These are phyloP conservation scores for Campopleginae sp. DNA, from an alignment of 2,888 invertebrate species.

Conservation along the genomic window DNA sequence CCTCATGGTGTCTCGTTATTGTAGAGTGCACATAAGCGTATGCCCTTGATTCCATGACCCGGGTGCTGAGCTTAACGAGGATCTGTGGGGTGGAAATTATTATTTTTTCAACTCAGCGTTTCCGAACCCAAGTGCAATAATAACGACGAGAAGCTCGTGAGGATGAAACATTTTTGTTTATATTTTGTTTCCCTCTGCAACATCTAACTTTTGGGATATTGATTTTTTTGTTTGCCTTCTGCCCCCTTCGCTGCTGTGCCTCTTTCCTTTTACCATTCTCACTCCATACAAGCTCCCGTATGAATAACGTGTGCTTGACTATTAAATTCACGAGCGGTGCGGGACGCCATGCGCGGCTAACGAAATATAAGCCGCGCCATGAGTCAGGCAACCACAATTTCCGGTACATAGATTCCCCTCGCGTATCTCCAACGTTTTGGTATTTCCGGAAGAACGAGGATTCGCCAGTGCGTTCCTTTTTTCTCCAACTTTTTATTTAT, in stretches of 20 bases:
- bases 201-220: too few species aligned
- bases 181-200: too few species aligned
- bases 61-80: neutral
- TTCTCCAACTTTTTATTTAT: constrained; percentile 26
- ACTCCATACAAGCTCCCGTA: constrained; percentile 35
- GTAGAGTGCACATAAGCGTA: neutral
- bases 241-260: neutral
- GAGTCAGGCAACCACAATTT: constrained; percentile 57
- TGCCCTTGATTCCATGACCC: neutral
- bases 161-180: too few species aligned
- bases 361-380: constrained; percentile 41
- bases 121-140: too few species aligned
- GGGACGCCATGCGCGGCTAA: constrained; percentile 13
- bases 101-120: too few species aligned
- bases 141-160: too few species aligned
- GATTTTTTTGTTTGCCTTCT: constrained; percentile 19
- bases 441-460: constrained; percentile 56
- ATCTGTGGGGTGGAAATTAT: too few species aligned
- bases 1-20: neutral
- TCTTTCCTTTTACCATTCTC: constrained; percentile 1
- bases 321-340: constrained; percentile 45
- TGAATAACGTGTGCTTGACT: constrained; percentile 50
- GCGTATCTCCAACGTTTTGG: constrained; percentile 55
- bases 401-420: constrained; percentile 55
- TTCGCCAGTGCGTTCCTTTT: constrained; percentile 47